These are phyloP conservation scores for Holotrichia oblita DNA, from an alignment of 1,140 invertebrate genomes.

Conservation along the genomic window DNA sequence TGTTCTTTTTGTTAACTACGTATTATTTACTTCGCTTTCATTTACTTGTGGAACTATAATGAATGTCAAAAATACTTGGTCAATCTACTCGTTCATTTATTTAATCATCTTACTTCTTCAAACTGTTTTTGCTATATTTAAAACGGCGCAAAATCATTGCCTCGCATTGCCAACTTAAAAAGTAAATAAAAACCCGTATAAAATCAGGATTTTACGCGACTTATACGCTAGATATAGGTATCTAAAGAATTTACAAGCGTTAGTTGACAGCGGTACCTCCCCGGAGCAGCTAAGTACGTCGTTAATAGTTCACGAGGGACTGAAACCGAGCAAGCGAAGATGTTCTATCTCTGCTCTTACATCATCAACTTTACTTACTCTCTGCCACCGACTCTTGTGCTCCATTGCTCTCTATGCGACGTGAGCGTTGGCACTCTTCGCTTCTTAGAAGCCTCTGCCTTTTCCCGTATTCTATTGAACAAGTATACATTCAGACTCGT, in stretches of 20 bases:
- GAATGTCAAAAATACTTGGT: too few species aligned
- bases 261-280: conserved; percentile 10
- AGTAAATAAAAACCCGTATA: neutral
- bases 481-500: neutral
- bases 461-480: conserved; percentile 8
- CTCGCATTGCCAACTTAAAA: too few species aligned
- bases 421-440: neutral
- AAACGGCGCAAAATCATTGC: too few species aligned
- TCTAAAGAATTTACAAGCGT: conserved; percentile 28
- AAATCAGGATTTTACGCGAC: conserved; percentile 16
- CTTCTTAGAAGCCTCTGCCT: neutral
- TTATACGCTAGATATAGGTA: conserved; percentile 27
- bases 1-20: too few species aligned
- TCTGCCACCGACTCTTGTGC: neutral
- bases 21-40: too few species aligned
- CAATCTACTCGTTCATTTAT: too few species aligned
- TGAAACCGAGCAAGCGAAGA: conserved; percentile 19
- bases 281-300: conserved; percentile 15
- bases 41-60: too few species aligned
- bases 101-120: too few species aligned
- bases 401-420: neutral
- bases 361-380: neutral
- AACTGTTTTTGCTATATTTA: too few species aligned
- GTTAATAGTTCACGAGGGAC: conserved; percentile 31
- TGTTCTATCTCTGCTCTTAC: conserved; percentile 13